phyloP scores from a whole-genome alignment of 2,113 vertebrate genomes.

The Irena cyanogastra region DNA sequence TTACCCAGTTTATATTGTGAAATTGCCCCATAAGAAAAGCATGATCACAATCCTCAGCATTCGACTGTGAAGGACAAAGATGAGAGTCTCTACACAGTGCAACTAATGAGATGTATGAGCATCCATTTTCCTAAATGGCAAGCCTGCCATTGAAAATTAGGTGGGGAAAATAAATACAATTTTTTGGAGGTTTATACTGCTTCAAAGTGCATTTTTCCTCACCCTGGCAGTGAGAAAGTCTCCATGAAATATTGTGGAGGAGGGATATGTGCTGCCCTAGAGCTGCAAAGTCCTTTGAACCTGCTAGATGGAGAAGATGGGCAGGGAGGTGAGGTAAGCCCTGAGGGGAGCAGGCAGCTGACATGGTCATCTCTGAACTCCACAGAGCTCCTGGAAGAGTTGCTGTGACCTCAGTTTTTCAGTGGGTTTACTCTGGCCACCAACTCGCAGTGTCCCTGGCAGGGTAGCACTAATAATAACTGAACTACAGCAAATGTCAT shows the following conservation, averaged over 20 bases:
- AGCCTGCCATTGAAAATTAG: neutral
- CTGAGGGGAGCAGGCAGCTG: neutral
- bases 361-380: rapidly evolving
- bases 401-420: neutral
- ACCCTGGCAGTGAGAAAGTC: neutral
- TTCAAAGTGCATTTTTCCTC: neutral
- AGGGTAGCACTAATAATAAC: neutral
- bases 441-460: neutral
- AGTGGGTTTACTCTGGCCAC: neutral
- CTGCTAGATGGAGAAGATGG: neutral
- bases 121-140: neutral
- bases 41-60: neutral
- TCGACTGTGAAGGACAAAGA: neutral
- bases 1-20: neutral
- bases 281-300: neutral
- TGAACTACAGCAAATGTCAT: neutral
- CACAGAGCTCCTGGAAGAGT: neutral
- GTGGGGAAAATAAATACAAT: neutral
- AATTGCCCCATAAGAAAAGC: neutral
- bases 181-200: neutral
- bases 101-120: neutral
- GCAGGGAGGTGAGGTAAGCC: neutral
- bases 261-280: neutral
- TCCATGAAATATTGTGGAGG: neutral
- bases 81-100: neutral